Conservation (phyloP, 2,888 invertebrate species). For the Cheilosia variabilis region DNA sequence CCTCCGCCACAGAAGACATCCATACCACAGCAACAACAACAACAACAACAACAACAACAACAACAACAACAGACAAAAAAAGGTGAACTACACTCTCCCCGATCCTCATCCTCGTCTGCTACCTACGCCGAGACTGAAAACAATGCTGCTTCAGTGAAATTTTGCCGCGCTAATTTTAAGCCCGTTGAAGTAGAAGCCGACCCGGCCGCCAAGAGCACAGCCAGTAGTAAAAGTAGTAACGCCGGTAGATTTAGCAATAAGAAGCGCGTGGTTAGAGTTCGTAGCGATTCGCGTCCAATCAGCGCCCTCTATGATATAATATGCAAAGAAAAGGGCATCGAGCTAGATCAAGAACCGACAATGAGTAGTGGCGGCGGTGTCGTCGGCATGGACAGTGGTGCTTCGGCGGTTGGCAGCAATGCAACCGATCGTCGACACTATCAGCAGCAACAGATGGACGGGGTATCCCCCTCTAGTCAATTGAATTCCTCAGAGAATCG, state of each 20-base stretch:
- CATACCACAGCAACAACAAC: slow-evolving; percentile 21
- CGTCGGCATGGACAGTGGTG: slow-evolving; percentile 51
- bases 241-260: slow-evolving; percentile 81
- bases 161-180: slow-evolving; percentile 66
- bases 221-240: slow-evolving; percentile 79
- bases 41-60: slow-evolving; percentile 26
- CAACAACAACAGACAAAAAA: slow-evolving; percentile 60
- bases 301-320: slow-evolving; percentile 84
- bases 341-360: slow-evolving; percentile 75
- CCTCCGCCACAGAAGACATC: slow-evolving; percentile 54
- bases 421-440: slow-evolving; percentile 64
- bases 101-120: slow-evolving; percentile 42
- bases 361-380: slow-evolving; percentile 64
- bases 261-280: slow-evolving; percentile 82
- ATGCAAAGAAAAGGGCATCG: slow-evolving; percentile 83
- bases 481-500: slow-evolving; percentile 48
- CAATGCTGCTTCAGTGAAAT: slow-evolving; percentile 60
- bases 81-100: slow-evolving; percentile 50
- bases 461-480: slow-evolving; percentile 63
- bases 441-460: slow-evolving; percentile 43
- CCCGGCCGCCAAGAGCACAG: neutral
- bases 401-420: slow-evolving; percentile 71
- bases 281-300: slow-evolving; percentile 83
- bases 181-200: slow-evolving; percentile 37
- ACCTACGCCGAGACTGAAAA: slow-evolving; percentile 26